A percentile compares a stretch with the other conserved stretches of the same genome.
phyloP scores from a whole-genome alignment of 2,888 invertebrate genomes.

The Stenotaenia linearis region DNA sequence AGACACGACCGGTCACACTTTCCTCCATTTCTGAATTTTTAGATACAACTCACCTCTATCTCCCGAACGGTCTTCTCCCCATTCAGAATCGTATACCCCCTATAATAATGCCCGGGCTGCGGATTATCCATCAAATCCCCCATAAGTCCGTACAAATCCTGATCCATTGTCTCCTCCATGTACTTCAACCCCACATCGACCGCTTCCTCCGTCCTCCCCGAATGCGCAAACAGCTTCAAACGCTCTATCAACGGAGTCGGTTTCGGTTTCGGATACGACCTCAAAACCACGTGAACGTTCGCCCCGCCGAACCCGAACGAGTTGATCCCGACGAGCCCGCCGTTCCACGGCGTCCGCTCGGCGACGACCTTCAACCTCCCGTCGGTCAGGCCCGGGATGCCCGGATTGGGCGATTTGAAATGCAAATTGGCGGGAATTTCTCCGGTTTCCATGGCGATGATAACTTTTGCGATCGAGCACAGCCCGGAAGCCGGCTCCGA shows the following conservation, averaged over 20 bases:
- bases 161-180: slow-evolving; percentile 56
- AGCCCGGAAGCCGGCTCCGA: slow-evolving; percentile 79
- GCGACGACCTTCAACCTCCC: slow-evolving; percentile 87
- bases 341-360: slow-evolving; percentile 74
- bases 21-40: too few species aligned
- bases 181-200: slow-evolving; percentile 60
- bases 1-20: too few species aligned
- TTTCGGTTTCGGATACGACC: slow-evolving; percentile 68
- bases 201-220: slow-evolving; percentile 79
- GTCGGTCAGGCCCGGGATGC: slow-evolving; percentile 83
- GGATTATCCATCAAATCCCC: slow-evolving; percentile 66
- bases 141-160: slow-evolving; percentile 69
- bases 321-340: slow-evolving; percentile 88
- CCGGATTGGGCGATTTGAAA: slow-evolving; percentile 74
- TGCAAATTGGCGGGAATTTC: slow-evolving; percentile 88
- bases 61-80: slow-evolving; percentile 45
- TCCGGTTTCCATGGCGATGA: slow-evolving; percentile 88
- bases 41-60: slow-evolving; percentile 62
- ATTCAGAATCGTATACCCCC: slow-evolving; percentile 74
- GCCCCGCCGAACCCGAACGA: slow-evolving; percentile 98
- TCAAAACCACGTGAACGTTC: slow-evolving; percentile 83
- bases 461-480: slow-evolving; percentile 66
- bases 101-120: slow-evolving; percentile 68
- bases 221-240: slow-evolving; percentile 67
- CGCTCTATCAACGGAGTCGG: slow-evolving; percentile 46